Evolutionary conservation across 2,888 invertebrate genomes (phyloP).

Genomic region (Criorhina ranunculi): DNA sequence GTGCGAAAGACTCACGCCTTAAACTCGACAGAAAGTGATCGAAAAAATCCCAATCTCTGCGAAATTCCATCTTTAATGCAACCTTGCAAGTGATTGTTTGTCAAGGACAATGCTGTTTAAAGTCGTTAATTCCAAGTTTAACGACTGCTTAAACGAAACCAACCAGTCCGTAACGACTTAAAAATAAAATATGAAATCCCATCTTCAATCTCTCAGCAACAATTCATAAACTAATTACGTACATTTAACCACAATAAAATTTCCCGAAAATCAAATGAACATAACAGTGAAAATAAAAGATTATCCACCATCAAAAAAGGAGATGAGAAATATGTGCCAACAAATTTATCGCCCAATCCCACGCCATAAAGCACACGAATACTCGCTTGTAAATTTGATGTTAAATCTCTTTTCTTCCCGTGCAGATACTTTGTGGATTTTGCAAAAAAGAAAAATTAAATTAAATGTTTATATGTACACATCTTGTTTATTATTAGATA

Average conservation of each 20-base stretch:
- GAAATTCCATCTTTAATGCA: no score
- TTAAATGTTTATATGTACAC: constrained; percentile 56
- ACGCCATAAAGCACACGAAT: constrained; percentile 41
- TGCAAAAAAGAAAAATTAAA: constrained; percentile 31
- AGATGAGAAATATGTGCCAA: constrained; percentile 55
- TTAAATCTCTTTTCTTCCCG: constrained; percentile 46
- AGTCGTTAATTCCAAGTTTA: no score
- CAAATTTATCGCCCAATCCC: constrained; percentile 53
- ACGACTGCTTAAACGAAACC: no score
- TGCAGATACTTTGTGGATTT: constrained; percentile 16
- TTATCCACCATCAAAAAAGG: constrained; percentile 43
- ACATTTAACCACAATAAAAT: constrained; percentile 30
- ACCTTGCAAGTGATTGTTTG: no score
- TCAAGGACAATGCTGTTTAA: no score
- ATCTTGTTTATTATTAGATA: constrained; percentile 65
- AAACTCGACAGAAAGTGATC: no score
- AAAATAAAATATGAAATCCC: no score
- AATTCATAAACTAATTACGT: constrained; percentile 41
- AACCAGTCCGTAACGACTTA: no score
- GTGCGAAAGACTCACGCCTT: no score
- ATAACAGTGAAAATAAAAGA: constrained; percentile 60
- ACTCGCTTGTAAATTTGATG: constrained; percentile 47
- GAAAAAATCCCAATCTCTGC: no score
- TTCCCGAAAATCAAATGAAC: constrained; percentile 46
- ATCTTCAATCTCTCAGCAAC: not conserved